Base-by-base conservation (phyloP, 2,888 invertebrate species). In the Ecliptopera silaceata region DNA sequence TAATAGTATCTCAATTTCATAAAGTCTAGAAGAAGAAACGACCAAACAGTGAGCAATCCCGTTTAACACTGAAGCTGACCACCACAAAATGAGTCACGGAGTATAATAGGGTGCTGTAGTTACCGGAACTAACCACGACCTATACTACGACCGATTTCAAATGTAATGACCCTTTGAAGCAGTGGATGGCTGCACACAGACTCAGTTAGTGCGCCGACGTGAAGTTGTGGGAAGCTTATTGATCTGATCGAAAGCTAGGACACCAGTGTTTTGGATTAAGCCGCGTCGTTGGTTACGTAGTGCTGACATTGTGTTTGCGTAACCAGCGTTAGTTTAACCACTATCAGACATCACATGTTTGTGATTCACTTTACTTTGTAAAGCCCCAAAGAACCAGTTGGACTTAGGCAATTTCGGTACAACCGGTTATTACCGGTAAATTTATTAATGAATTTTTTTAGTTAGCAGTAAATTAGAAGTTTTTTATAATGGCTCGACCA, bases 1-100 rank as follows among this genome's bases (percentile, higher is more conserved):
- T 90, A 90, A 74, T 83, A 90, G 70, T 90, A 88, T 67, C 83
- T 75, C 63, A 91, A 77, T 82, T 84, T 86, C 88, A 89, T 88
- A 72, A 77, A 87, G 76, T 61, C 63, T 29, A 46, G 42, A n/a
- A n/a, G n/a, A n/a, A n/a, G 29, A 55, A 61, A 52, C 60, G 56
- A 64, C 55, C 54, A 43, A 55, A 59, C 56, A 62, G 66, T 66
- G 65, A 62, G 72, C 68, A 70, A 68, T 59, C 64, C 65, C 66
- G 45, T 56, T 65, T 69, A 65, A 68, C 75, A 75, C 74, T 74
- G 70, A 69, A 69, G 67, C 66, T 65, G 61, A 64, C 66, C 62
- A 58, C 62, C 57, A 72, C 55, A 68, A 59, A 79, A 78, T 84
- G 79, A 80, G 71, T 74, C 75, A 77, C 71, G 66, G 60, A 66